phyloP scores from a whole-genome alignment of 1,140 invertebrate genomes.

The Hyposmocoma kahamanoa region DNA sequence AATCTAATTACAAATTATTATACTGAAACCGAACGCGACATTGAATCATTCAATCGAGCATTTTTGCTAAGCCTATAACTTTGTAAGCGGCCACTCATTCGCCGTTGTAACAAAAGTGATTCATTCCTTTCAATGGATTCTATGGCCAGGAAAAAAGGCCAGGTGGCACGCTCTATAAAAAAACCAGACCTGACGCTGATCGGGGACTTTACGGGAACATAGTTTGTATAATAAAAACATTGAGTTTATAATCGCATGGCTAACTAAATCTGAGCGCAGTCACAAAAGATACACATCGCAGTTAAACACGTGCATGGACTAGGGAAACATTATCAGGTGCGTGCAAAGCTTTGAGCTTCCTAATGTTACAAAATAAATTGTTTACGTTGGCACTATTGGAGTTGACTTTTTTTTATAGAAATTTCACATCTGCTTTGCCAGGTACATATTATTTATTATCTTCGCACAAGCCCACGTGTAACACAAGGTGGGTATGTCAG shows the following conservation, averaged over 20 bases:
- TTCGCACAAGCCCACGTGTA: too few relatives aligned
- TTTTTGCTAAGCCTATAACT: conserved; percentile 15
- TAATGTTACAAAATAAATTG: conserved; percentile 34
- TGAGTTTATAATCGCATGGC: conserved; percentile 37
- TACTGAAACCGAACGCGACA: conserved; percentile 12
- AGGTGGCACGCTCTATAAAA: conserved; percentile 59
- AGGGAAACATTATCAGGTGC: conserved; percentile 54
- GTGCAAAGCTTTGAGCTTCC: conserved; percentile 23
- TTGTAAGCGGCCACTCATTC: conserved; percentile 29
- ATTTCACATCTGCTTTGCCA: background rate
- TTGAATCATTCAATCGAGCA: conserved; percentile 16
- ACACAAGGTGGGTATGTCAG: too few relatives aligned
- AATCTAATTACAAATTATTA: conserved; percentile 11
- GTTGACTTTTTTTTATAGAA: background rate
- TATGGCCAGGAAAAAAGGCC: conserved; percentile 55
- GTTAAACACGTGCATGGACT: conserved; percentile 56
- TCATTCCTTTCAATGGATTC: conserved; percentile 46
- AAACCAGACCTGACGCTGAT: conserved; percentile 26
- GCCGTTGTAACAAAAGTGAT: conserved; percentile 41
- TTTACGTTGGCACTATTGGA: conserved; percentile 22
- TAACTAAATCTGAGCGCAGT: conserved; percentile 19
- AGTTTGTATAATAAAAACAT: conserved; percentile 20
- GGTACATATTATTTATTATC: too few relatives aligned
- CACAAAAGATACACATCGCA: conserved; percentile 44
- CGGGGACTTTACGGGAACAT: conserved; percentile 27